A percentile compares a stretch with the other conserved stretches of the same genome.
Evolutionary conservation across 1,140 invertebrate species (phyloP).

Genomic region (Brachionus plicatilis): DNA sequence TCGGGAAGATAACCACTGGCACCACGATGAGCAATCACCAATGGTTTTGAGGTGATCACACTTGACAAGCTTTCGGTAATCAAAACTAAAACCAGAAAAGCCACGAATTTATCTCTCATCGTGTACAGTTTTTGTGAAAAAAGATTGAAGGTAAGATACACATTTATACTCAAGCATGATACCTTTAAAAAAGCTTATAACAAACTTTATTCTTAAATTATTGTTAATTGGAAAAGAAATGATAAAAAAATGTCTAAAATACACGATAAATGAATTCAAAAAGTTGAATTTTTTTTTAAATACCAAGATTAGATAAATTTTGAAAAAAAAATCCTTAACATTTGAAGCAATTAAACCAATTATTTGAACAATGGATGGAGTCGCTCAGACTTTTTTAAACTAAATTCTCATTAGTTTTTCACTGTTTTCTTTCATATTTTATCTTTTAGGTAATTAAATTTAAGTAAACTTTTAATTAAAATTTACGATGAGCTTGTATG

Average conservation of each 20-base stretch:
- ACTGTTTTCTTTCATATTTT: background rate
- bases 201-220: background rate
- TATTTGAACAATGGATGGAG: background rate
- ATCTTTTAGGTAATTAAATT: background rate
- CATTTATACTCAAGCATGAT: background rate
- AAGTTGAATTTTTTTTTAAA: background rate
- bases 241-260: background rate
- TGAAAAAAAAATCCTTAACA: background rate
- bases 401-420: background rate
- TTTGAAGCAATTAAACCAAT: background rate
- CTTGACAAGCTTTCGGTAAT: background rate
- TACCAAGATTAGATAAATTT: background rate
- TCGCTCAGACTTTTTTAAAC: background rate
- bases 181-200: background rate
- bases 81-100: background rate
- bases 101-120: background rate
- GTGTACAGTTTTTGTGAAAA: background rate
- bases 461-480: background rate
- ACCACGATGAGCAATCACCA: conserved; percentile 45
- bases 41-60: background rate
- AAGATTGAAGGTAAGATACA: background rate
- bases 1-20: conserved; percentile 44
- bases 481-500: background rate
- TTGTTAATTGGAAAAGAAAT: background rate
- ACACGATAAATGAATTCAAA: background rate